Percentiles rank a stretch among this genome's conserved stretches.
Conservation (phyloP, 2,888 invertebrate species). For the Sinhomidia bicolor region DNA sequence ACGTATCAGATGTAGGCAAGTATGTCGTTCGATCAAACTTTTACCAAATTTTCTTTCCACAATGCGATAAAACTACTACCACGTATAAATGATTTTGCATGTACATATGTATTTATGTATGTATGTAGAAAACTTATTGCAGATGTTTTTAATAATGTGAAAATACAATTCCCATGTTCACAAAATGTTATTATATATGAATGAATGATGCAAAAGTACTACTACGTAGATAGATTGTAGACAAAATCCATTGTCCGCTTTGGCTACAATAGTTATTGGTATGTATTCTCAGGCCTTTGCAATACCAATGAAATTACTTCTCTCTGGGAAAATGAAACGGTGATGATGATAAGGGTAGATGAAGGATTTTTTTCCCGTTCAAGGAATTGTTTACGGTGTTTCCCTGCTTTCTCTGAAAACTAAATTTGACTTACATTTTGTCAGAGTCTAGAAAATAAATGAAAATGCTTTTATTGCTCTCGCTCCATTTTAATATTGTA, state of each 20-base stretch:
- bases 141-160: background rate
- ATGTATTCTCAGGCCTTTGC: background rate
- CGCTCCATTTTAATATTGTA: background rate
- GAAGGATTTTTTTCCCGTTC: background rate
- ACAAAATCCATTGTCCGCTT: background rate
- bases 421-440: background rate
- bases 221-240: background rate
- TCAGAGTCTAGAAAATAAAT: constrained; percentile 2
- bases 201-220: background rate
- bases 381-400: background rate
- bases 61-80: background rate
- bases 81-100: background rate
- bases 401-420: background rate
- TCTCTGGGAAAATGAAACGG: background rate
- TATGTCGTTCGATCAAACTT: constrained; percentile 73
- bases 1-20: constrained; percentile 68
- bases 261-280: background rate
- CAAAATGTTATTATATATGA: background rate
- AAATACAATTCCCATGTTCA: background rate
- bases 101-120: background rate
- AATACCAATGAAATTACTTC: background rate
- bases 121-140: no score
- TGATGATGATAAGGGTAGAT: background rate
- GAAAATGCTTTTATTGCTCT: constrained; percentile 3
- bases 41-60: background rate